Evolutionary conservation across 2,113 vertebrate genomes (phyloP), one percentile per base, ranked within the genome.

Genomic region (Emydocephalus ijimae): DNA sequence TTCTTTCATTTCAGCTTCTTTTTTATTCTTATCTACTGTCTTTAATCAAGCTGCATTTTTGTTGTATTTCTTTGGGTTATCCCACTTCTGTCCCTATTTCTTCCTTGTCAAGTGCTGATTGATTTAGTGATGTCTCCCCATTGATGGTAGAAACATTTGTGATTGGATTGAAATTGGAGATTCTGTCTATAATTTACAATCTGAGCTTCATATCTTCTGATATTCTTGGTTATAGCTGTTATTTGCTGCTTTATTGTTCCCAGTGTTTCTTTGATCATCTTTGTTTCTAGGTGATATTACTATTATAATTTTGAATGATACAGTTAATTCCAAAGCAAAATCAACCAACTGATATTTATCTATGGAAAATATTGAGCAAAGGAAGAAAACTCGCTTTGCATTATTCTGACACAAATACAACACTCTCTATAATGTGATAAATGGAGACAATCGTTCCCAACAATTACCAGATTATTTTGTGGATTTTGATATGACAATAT

Each of bases 381-480:
- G 26, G 45, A 43, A 87, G 7, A n/a, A 43, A 90, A 4, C 45
- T 86, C 21, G 4, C 23, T 90, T 87, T 26, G 45, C 57, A 90
- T 93, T 2, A n/a, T 14, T 61, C 50, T 26, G 2, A 56, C 24
- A 34, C 12, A 90, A 89, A n/a, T 14, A 26, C 0, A 43, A 29
- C 7, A 52, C 50, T 93, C 59, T 88, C 87, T 90, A 92, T 81
- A 93, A 15, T 23, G 54, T 85, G 43, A 11, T 50, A 87, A 61
- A 57, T 57, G 5, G 64, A 85, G 81, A 85, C 90, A 90, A 93
- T 93, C 56, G 23, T 87, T 87, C 55, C 57, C 20, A 93, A 52
- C 92, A 93, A 93, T 93, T 93, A 93, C 86, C 89, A 87, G 89
- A 93, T 93, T 93, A 90, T 81, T 59, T 7, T 81, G 15, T 59